These are phyloP conservation scores for Empis livida DNA, from an alignment of 2,888 invertebrate genomes.

Conservation along the genomic window DNA sequence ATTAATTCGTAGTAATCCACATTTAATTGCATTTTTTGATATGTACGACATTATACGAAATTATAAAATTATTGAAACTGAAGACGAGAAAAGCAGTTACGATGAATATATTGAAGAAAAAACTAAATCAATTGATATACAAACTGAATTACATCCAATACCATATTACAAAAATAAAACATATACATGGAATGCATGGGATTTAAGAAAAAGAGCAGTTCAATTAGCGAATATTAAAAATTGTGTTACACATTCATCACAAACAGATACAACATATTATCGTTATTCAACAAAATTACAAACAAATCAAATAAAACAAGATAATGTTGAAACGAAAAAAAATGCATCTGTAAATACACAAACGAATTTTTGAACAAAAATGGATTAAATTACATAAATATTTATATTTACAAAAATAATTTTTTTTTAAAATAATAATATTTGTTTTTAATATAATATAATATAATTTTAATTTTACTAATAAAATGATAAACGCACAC, in stretches of 20 bases:
- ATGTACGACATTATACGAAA: conserved; percentile 36
- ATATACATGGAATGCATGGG: conserved; percentile 77
- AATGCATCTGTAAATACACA: not conserved
- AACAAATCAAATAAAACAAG: not conserved
- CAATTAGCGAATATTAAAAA: conserved; percentile 41
- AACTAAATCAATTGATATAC: conserved; percentile 36
- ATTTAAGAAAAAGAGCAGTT: conserved; percentile 63
- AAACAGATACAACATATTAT: conserved; percentile 25
- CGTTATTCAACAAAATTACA: not conserved
- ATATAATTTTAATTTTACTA: too few species aligned
- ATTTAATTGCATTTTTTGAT: conserved; percentile 58
- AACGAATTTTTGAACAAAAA: too few species aligned
- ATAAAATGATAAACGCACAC: too few species aligned
- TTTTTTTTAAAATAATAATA: too few species aligned
- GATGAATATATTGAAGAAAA: conserved; percentile 12
- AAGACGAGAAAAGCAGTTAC: not conserved
- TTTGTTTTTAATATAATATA: too few species aligned
- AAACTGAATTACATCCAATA: conserved; percentile 60
- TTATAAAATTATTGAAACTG: conserved; percentile 29
- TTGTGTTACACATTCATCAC: conserved; percentile 24
- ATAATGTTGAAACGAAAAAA: not conserved
- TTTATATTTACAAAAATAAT: too few species aligned
- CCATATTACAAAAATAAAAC: conserved; percentile 49
- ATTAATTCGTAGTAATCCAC: conserved; percentile 49
- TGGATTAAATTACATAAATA: too few species aligned